phyloP scores from a whole-genome alignment of 1,140 invertebrate genomes.

The Chrysopa pallens region DNA sequence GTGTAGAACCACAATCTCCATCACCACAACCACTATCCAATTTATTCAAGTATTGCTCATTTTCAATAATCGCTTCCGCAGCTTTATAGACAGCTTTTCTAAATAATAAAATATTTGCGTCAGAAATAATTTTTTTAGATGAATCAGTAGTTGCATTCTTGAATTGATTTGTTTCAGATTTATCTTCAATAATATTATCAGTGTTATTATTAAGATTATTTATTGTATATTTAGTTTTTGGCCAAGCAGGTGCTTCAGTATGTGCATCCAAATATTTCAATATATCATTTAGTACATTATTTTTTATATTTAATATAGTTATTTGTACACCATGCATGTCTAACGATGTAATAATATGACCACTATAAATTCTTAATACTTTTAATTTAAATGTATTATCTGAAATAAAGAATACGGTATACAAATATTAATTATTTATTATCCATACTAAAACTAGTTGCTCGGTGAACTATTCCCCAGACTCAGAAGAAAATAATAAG shows the following conservation, averaged over 20 bases:
- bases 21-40: slow-evolving; percentile 63
- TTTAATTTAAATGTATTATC: slow-evolving; percentile 17
- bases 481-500: too few species aligned
- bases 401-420: not conserved
- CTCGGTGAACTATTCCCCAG: too few species aligned
- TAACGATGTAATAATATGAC: slow-evolving; percentile 59
- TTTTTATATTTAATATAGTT: slow-evolving; percentile 40
- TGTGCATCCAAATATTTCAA: slow-evolving; percentile 34
- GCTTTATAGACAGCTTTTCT: slow-evolving; percentile 13
- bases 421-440: too few species aligned
- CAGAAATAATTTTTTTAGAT: too few species aligned
- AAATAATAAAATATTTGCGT: too few species aligned
- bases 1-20: slow-evolving; percentile 63
- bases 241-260: slow-evolving; percentile 40
- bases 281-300: slow-evolving; percentile 24
- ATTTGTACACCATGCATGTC: slow-evolving; percentile 68
- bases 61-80: slow-evolving; percentile 28
- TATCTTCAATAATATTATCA: too few species aligned
- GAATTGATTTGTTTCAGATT: too few species aligned
- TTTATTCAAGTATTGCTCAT: slow-evolving; percentile 42
- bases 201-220: too few species aligned
- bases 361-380: slow-evolving; percentile 45
- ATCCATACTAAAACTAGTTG: too few species aligned
- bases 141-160: too few species aligned
- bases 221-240: slow-evolving; percentile 3